Evolutionary conservation across 2,113 vertebrate genomes (phyloP), one percentile per base, ranked within the genome.

Genomic region (Tragelaphus strepsiceros): DNA sequence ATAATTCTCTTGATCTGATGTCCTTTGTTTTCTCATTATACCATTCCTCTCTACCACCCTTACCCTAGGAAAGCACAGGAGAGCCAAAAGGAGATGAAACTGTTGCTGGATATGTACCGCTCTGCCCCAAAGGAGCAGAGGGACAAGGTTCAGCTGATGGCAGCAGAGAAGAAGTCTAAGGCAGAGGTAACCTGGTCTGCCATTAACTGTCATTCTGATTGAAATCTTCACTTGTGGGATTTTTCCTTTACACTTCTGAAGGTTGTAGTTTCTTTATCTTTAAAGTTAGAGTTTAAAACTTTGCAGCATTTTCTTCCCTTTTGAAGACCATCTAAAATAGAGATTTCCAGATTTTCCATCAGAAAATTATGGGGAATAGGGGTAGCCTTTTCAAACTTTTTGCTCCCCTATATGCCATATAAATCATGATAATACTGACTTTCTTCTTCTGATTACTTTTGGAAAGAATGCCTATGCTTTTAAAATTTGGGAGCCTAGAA

Each of bases 141-240:
- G 51, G 99, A 99, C 98, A 99, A 99, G 98, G 99, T 99, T 12
- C 99, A 99, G 98, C 99, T 99, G 8, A 99, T 99, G 99, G 99
- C 99, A 88, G 99, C 99, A 39, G 99, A 99, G 98, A 99, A 99
- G 98, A 99, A 99, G 97, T 98, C 99, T 32, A 99, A 99, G 98
- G 99, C 99, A 84, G 99, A 99, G 99, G 99, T 99, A 98, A 98
- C 95, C 11, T 3, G 24, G 94, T 96, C 35, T 91, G 19, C 35
- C 7, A 1, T 64, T 93, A n/a, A 64, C 59, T 94, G 32, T 97
- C 39, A 49, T 90, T 90, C 32, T 80, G 81, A 35, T 94, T 19
- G 15, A 59, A 80, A 24, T 91, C 91, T 32, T 91, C 16, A 71
- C 85, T 67, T 94, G 49, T 56, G 58, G 58, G 43, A 2, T 86